A percentile compares a stretch with the other conserved stretches of the same genome.
phyloP scores from a whole-genome alignment of 1,140 invertebrate species.

The Lordiphosa collinella region DNA sequence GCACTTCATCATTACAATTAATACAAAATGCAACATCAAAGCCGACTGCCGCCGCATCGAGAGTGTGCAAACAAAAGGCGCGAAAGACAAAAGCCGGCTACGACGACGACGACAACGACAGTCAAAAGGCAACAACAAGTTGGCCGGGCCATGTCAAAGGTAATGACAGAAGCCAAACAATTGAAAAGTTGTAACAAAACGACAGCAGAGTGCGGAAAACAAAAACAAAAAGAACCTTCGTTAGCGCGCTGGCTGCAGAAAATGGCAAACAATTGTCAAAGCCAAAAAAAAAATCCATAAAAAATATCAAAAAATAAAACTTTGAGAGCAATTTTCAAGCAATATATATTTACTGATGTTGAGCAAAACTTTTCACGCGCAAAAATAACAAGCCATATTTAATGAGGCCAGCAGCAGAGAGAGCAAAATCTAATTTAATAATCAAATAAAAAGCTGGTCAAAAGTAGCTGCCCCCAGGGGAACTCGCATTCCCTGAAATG shows the following conservation, averaged over 20 bases:
- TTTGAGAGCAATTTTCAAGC: slow-evolving; percentile 62
- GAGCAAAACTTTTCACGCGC: slow-evolving; percentile 65
- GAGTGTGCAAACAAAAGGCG: slow-evolving; percentile 53
- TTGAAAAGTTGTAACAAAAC: slow-evolving; percentile 72
- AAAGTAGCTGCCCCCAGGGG: slow-evolving; percentile 25
- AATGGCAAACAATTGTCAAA: slow-evolving; percentile 59
- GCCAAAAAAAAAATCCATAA: slow-evolving; percentile 20
- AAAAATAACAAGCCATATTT: slow-evolving; percentile 68
- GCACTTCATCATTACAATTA: slow-evolving; percentile 73
- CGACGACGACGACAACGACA: slow-evolving; percentile 59
- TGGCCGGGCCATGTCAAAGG: slow-evolving; percentile 67
- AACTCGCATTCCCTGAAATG: slow-evolving; percentile 15
- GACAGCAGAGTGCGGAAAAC: slow-evolving; percentile 19
- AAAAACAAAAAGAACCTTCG: slow-evolving; percentile 21
- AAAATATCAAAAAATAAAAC: slow-evolving; percentile 25
- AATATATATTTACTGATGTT: slow-evolving; percentile 69
- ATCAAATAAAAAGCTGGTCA: slow-evolving; percentile 69
- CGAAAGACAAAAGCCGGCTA: slow-evolving; percentile 57
- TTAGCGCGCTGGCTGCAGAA: slow-evolving; percentile 21
- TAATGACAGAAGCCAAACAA: slow-evolving; percentile 76
- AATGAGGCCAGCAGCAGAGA: slow-evolving; percentile 42
- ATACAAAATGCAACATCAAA: slow-evolving; percentile 52
- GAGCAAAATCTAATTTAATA: slow-evolving; percentile 66
- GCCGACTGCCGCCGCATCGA: slow-evolving; percentile 9
- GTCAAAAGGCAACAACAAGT: slow-evolving; percentile 64